Evolutionary conservation across 2,888 invertebrate species (phyloP).

Genomic region (Leptopilina myrica): DNA sequence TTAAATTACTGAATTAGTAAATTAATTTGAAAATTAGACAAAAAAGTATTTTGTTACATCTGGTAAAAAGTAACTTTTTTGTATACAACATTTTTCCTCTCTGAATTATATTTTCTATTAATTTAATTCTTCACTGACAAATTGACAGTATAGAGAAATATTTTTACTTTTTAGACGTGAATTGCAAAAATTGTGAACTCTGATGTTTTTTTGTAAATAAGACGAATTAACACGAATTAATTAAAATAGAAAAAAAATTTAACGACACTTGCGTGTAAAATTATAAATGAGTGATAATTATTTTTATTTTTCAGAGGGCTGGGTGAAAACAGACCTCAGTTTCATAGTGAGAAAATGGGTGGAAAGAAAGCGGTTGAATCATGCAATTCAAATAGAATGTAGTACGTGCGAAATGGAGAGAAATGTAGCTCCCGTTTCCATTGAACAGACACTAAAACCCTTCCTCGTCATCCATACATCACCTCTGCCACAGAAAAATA

Average conservation of each 20-base stretch:
- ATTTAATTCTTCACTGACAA: too few relatives aligned
- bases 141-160: too few relatives aligned
- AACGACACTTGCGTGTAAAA: too few relatives aligned
- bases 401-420: constrained; percentile 84
- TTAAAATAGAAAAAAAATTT: too few relatives aligned
- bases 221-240: too few relatives aligned
- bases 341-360: constrained; percentile 88
- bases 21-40: neutral
- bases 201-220: too few relatives aligned
- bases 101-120: too few relatives aligned
- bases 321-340: constrained; percentile 88
- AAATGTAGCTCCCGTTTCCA: constrained; percentile 83
- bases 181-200: too few relatives aligned
- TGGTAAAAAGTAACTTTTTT: too few relatives aligned
- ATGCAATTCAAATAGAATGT: constrained; percentile 87
- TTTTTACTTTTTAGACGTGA: too few relatives aligned
- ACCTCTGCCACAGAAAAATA: constrained; percentile 82
- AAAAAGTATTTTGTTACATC: too few relatives aligned
- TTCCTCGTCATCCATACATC: constrained; percentile 89
- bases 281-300: neutral
- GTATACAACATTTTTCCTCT: too few relatives aligned
- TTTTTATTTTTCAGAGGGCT: constrained; percentile 81
- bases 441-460: constrained; percentile 84
- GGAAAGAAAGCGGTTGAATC: constrained; percentile 82
- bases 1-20: neutral